phyloP scores from a whole-genome alignment of 2,113 vertebrate genomes.

The Coryphaenoides rupestris region DNA sequence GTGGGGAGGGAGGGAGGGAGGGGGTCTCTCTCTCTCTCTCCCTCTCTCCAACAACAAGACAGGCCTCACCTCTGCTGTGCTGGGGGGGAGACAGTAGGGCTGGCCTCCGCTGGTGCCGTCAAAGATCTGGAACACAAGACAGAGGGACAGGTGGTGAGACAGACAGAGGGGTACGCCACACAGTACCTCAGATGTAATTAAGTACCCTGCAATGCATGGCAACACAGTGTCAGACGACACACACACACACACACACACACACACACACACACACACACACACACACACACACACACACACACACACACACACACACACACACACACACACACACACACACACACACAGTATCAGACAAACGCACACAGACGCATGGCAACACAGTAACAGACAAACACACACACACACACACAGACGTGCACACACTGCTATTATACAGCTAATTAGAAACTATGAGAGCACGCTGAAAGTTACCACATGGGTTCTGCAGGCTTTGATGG shows the following conservation, averaged over 20 bases:
- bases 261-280: too few species aligned
- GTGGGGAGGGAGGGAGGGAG: too few species aligned
- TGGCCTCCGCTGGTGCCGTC: slow-evolving; percentile 75
- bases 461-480: slow-evolving; percentile 30
- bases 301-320: too few species aligned
- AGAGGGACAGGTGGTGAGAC: slow-evolving; percentile 15
- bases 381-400: slow-evolving; percentile 36
- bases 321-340: too few species aligned
- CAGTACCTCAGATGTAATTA: slow-evolving; percentile 42
- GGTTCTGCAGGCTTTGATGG: slow-evolving; percentile 52
- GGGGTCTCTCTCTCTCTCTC: too few species aligned
- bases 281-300: too few species aligned
- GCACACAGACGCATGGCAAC: slow-evolving; percentile 32
- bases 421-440: slow-evolving; percentile 41
- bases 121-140: slow-evolving; percentile 77
- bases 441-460: slow-evolving; percentile 63
- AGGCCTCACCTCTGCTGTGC: slow-evolving; percentile 66
- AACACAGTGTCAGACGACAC: too few species aligned
- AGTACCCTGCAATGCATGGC: slow-evolving; percentile 6
- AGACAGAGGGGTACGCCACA: slow-evolving; percentile 10
- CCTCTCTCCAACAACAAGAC: background rate
- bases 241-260: too few species aligned
- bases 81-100: slow-evolving; percentile 62
- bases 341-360: too few species aligned
- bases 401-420: too few species aligned